Base-by-base conservation (phyloP, 1,140 invertebrate genomes). In the Macrotrachela quadricornifera region DNA sequence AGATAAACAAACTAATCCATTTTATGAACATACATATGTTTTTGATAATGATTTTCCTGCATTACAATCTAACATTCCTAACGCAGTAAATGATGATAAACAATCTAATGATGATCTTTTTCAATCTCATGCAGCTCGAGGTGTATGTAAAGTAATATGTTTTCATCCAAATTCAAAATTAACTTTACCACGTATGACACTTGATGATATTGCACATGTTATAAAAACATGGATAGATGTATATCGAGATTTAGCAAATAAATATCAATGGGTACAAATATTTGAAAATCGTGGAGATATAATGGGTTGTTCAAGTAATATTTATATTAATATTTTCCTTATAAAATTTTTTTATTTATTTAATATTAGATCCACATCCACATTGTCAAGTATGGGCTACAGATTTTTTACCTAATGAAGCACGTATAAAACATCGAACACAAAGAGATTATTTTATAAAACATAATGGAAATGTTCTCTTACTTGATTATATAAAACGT, bases 1-100 rank as follows among this genome's bases (percentile, higher is more conserved):
- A 74, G 87, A 86, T 61, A 66, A 79, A 66, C 81, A 84, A 41
- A 2, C 21, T 4, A 95, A 85, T 67, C 83, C 84, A 12, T 68
- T 77, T 12, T 96, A 96, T 66, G 74, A 76, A 41, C 79, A 79
- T 16, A 94, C 88, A 2, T 95, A 78, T 72, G 80, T 88, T 1
- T 96, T 97, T 64, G 77, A 78, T 6, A 97, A 97, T 71, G 91
- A 97, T 69, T 97, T 94, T 69, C 90, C 90, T 8, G 88, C 90
- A 21, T 68, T 97, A 4, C 62, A 91, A 51, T 80, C 85, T 67
- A 36, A 40, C 12, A 21, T 12, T 9, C 15, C 36, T 18, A 44
- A 47, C n/a, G 30, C 17, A 39, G 36, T 36, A 44, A 30, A 30
- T 30, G 12, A 30, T 10, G 21, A 46, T 1, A 1, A 46, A 11